Base-by-base conservation (phyloP, 1,140 invertebrate genomes). In the Thaumetopoea pityocampa region DNA sequence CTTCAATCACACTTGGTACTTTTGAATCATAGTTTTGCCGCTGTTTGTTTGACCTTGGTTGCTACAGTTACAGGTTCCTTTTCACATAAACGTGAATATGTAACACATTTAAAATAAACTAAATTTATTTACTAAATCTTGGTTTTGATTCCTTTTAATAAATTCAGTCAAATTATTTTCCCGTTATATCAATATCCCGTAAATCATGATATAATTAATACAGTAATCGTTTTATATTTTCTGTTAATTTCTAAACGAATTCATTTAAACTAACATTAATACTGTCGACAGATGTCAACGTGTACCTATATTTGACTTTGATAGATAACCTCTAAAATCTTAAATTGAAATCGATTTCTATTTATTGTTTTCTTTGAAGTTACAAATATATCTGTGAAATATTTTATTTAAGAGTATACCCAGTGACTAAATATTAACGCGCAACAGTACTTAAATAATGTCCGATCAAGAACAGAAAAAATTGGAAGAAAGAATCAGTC, bases 41-140 rank as follows among this genome's bases (percentile, higher is more conserved):
- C 61, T 74, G 67, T 80, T 72, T 82, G 80, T 84, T 84, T 79
- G 78, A 72, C 76, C 69, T 84, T 82, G 71, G 78, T 84, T 56
- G 47, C 65, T 43, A 71, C 76, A 30, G 62, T 38, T 23, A 43
- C 29, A 1, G 7, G 20, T 5, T 7, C 9, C 5, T 8, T 7
- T 3, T 3, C 4, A 8, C 5, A 3, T 24, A 7, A 2, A 24
- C n/a, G 8, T 24, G 3, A 8, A 8, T 3, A 7, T 24, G 8
- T 3, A 2, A 24, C 2, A 6, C 5, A 24, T n/a, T 8, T 3
- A 2, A 5, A 24, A n/a, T 5, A 7, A 3, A 24, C 9, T 7
- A 7, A 24, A 7, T 2, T 7, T 24, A 24, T 24, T 27, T 3
- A 27, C 4, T 27, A 6, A 19, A 19, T 6, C 6, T 19, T 4